Base-by-base conservation (phyloP, 2,888 invertebrate species). In the Macaria liturata region DNA sequence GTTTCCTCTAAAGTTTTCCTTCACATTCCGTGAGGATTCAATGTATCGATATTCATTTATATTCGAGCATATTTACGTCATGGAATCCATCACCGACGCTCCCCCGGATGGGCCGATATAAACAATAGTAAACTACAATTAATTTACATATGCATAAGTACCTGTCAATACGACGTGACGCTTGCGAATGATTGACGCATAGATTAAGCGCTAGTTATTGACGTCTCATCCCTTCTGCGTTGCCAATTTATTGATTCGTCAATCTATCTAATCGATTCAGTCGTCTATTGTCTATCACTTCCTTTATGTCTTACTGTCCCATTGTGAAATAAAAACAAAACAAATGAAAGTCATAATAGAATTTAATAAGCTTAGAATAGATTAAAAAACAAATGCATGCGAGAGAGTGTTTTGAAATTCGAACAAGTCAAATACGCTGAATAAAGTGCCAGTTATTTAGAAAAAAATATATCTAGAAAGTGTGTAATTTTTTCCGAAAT, bases 201-300 rank as follows among this genome's bases (percentile, higher is more conserved):
- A 42, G 42, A 42, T 42, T 42, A 42, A 42, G 9, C 4, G 9
- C 5, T 60, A 67, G 68, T 65, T 67, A 65, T 68, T 70, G 68
- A 72, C 70, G 65, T 58, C 56, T 58, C 66, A 67, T 69, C 71
- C 70, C 71, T 54, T 66, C 62, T 55, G 63, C 69, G 68, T 69
- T 76, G 75, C 78, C 78, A 76, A 76, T 74, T 69, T 64, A 60
- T 60, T 54, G 61, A 75, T 69, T 66, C 61, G 69, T 67, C 61
- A 54, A 66, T 42, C 37, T 48, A 31, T 49, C 47, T 49, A 65
- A 71, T 71, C 62, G 63, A 74, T 61, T 78, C 75, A 77, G 76
- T 76, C 57, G 59, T 34, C 49, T 51, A 64, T 61, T 69, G 65
- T 58, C 67, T 68, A 62, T 54, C 66, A 75, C 76, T 77, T 78